Conservation (phyloP, 2,113 vertebrate genomes). For the Hylia prasina region DNA sequence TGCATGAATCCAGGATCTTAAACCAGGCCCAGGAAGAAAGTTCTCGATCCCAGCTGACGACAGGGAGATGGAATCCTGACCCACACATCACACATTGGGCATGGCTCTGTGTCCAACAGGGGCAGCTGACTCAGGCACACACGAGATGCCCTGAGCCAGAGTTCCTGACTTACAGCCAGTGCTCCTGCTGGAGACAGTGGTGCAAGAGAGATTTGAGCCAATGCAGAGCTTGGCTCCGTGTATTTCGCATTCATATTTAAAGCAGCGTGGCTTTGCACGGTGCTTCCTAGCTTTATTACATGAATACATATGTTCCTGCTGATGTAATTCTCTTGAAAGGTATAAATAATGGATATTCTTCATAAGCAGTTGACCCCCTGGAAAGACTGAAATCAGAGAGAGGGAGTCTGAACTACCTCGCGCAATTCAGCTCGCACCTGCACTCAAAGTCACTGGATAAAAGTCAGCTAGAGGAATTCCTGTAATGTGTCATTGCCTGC, state of each 20-base stretch:
- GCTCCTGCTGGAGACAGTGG: neutral
- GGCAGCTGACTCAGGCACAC: too few relatives aligned
- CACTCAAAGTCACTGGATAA: conserved; percentile 38
- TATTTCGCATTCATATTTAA: conserved; percentile 29
- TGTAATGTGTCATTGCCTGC: conserved; percentile 58
- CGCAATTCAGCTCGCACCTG: conserved; percentile 1
- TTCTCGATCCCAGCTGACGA: neutral
- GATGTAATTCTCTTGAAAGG: conserved; percentile 36
- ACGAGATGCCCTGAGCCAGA: neutral
- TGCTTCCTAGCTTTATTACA: conserved; percentile 13
- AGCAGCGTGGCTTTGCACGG: neutral
- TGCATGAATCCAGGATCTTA: neutral
- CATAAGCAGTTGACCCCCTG: conserved; percentile 39
- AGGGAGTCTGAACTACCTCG: neutral
- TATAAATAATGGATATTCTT: conserved; percentile 63
- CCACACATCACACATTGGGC: rapidly evolving
- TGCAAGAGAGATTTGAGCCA: neutral
- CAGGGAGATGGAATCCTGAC: neutral
- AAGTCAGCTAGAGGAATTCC: conserved; percentile 51
- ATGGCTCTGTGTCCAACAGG: neutral
- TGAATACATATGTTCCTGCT: conserved; percentile 34
- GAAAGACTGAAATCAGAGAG: conserved; percentile 31
- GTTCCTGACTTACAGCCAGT: neutral
- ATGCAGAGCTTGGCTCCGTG: neutral
- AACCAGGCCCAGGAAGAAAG: neutral